Evolutionary conservation across 2,888 invertebrate genomes (phyloP).

Genomic region (Actias luna): DNA sequence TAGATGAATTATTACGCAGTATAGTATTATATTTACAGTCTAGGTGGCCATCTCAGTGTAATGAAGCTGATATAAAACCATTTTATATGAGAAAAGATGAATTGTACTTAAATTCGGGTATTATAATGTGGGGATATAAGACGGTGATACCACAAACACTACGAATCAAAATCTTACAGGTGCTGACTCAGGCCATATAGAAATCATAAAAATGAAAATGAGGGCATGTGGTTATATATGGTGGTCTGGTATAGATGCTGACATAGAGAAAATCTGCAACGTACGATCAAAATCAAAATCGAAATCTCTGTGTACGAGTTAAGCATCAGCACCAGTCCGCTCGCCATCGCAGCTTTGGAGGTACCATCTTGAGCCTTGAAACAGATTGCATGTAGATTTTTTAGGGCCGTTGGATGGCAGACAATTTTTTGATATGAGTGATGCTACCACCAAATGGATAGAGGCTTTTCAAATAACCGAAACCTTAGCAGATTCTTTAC

Average conservation of each 20-base stretch:
- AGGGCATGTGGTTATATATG: constrained; percentile 25
- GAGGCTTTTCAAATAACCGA: too few species aligned
- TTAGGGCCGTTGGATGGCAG: neutral
- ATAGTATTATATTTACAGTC: neutral
- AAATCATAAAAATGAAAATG: constrained; percentile 23
- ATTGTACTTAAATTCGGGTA: neutral
- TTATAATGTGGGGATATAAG: neutral
- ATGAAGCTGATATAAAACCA: neutral
- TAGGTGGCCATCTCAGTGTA: neutral
- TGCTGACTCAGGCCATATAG: constrained; percentile 23
- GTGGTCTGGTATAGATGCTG: constrained; percentile 23
- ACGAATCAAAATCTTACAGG: constrained; percentile 11
- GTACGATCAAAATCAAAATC: too few species aligned
- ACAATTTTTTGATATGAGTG: neutral
- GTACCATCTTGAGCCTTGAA: neutral
- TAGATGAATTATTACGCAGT: too few species aligned
- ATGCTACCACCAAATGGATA: neutral
- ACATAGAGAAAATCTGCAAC: constrained; percentile 14
- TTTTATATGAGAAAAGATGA: neutral
- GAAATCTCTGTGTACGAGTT: neutral
- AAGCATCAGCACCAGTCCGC: neutral
- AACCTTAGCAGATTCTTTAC: too few species aligned
- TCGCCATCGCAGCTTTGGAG: neutral
- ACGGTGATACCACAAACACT: neutral
- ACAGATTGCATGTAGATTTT: neutral